phyloP scores from a whole-genome alignment of 2,113 vertebrate species.

The Ariopsis seemanni region DNA sequence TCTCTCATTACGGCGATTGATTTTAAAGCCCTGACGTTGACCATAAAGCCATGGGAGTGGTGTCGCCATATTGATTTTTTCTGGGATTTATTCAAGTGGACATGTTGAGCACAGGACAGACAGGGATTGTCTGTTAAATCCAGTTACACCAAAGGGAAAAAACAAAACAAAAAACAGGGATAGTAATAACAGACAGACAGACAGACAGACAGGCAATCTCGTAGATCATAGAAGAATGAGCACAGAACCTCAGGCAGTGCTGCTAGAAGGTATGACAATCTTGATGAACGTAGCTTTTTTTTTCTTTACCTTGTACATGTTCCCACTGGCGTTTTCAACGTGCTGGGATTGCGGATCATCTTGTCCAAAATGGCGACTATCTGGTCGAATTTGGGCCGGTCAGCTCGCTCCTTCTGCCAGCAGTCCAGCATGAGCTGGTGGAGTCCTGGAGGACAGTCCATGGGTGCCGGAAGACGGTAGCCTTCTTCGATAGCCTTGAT shows the following conservation, averaged over 20 bases:
- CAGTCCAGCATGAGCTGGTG: slow-evolving; percentile 99
- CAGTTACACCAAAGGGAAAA: slow-evolving; percentile 27
- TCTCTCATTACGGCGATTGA: slow-evolving; percentile 75
- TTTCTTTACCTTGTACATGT: slow-evolving; percentile 89
- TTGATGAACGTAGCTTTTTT: background rate
- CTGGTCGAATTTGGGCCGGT: slow-evolving; percentile 98
- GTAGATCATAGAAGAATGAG: background rate
- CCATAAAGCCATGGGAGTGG: slow-evolving; percentile 67
- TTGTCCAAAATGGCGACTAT: slow-evolving; percentile 98
- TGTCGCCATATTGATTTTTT: slow-evolving; percentile 64
- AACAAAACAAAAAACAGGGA: slow-evolving; percentile 11
- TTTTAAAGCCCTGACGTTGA: slow-evolving; percentile 72
- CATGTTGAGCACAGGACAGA: slow-evolving; percentile 62
- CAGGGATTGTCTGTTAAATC: slow-evolving; percentile 59
- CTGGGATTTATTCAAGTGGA: slow-evolving; percentile 65
- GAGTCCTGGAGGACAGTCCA: slow-evolving; percentile 96
- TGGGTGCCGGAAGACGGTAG: slow-evolving; percentile 95
- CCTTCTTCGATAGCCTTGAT: slow-evolving; percentile 99
- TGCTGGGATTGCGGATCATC: slow-evolving; percentile 99
- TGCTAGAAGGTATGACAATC: background rate
- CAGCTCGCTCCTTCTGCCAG: slow-evolving; percentile 96
- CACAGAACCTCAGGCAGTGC: background rate
- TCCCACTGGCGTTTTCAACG: slow-evolving; percentile 92
- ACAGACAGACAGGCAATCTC: background rate
- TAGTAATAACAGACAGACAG: slow-evolving; percentile 6